These are phyloP conservation scores for Frieseomelitta varia DNA, from an alignment of 1,140 invertebrate species.

Conservation along the genomic window DNA sequence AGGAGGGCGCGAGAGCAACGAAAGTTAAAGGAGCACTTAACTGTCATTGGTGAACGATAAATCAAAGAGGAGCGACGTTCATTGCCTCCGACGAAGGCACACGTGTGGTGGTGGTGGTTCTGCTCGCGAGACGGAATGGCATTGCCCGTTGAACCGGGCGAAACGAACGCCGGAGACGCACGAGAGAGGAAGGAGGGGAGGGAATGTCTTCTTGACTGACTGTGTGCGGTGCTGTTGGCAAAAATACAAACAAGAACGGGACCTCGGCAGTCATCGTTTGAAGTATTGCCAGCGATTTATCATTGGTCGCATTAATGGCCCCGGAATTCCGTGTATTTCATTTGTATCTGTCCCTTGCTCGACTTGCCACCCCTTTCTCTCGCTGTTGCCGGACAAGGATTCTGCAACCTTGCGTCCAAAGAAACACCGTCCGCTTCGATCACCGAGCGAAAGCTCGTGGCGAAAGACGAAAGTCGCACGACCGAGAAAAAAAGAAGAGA, in stretches of 20 bases:
- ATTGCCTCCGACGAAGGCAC: slow-evolving; percentile 44
- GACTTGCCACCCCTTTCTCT: slow-evolving; percentile 21
- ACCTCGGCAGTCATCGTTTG: slow-evolving; percentile 76
- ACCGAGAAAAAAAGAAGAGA: slow-evolving; percentile 4
- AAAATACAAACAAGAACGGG: slow-evolving; percentile 75
- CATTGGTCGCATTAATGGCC: slow-evolving; percentile 77
- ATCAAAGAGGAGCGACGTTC: slow-evolving; percentile 60
- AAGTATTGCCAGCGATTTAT: slow-evolving; percentile 78
- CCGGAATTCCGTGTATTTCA: slow-evolving; percentile 77
- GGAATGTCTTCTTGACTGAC: slow-evolving; percentile 64
- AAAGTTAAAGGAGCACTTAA: slow-evolving; percentile 61
- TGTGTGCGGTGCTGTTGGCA: slow-evolving; percentile 63
- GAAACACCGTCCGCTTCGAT: slow-evolving; percentile 67
- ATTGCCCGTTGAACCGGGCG: slow-evolving; percentile 47
- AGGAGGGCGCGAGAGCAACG: slow-evolving; percentile 4
- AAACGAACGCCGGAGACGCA: slow-evolving; percentile 8
- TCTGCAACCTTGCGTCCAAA: slow-evolving; percentile 69
- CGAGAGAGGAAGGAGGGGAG: neutral
- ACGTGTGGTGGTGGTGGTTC: slow-evolving; percentile 1
- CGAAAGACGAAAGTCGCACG: neutral
- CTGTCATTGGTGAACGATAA: slow-evolving; percentile 66
- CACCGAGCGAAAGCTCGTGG: slow-evolving; percentile 37
- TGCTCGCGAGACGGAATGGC: slow-evolving; percentile 49
- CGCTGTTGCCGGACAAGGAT: slow-evolving; percentile 18
- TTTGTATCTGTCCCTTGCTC: slow-evolving; percentile 76